Conservation (phyloP, 2,113 vertebrate genomes). For the Triplophysa dalaica region DNA sequence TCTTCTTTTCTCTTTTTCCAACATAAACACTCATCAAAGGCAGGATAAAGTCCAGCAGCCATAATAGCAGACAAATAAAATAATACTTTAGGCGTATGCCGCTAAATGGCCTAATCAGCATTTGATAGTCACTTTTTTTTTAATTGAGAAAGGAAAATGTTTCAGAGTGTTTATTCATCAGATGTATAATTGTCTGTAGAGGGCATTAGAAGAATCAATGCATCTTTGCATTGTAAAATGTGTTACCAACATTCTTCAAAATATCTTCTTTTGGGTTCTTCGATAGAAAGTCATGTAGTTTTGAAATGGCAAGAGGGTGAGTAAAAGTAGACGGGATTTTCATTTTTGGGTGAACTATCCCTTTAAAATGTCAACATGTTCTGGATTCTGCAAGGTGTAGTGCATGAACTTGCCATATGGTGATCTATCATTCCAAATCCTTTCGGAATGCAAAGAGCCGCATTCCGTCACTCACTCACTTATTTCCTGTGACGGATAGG, state of each 20-base stretch:
- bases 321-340: too few relatives aligned
- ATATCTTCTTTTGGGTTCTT: too few relatives aligned
- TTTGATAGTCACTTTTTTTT: slow-evolving; percentile 13
- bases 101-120: slow-evolving; percentile 31
- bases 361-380: too few relatives aligned
- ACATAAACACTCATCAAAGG: slow-evolving; percentile 39
- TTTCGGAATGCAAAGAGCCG: slow-evolving; percentile 7
- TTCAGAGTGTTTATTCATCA: neutral
- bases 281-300: too few relatives aligned
- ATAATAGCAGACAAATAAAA: slow-evolving; percentile 40
- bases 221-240: too few relatives aligned
- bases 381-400: too few relatives aligned
- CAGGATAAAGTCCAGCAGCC: slow-evolving; percentile 29
- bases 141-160: neutral
- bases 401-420: neutral
- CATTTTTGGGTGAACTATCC: too few relatives aligned
- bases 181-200: too few relatives aligned
- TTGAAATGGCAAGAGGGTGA: too few relatives aligned
- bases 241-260: too few relatives aligned
- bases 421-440: slow-evolving; percentile 5
- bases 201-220: too few relatives aligned
- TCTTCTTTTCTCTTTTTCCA: slow-evolving; percentile 15
- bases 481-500: slow-evolving; percentile 13
- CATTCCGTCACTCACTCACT: too few relatives aligned
- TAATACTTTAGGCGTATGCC: slow-evolving; percentile 24